Percentiles rank a stretch among this genome's conserved stretches.
Conservation (phyloP, 2,113 vertebrate genomes). For the Neodon shergylaensis region DNA sequence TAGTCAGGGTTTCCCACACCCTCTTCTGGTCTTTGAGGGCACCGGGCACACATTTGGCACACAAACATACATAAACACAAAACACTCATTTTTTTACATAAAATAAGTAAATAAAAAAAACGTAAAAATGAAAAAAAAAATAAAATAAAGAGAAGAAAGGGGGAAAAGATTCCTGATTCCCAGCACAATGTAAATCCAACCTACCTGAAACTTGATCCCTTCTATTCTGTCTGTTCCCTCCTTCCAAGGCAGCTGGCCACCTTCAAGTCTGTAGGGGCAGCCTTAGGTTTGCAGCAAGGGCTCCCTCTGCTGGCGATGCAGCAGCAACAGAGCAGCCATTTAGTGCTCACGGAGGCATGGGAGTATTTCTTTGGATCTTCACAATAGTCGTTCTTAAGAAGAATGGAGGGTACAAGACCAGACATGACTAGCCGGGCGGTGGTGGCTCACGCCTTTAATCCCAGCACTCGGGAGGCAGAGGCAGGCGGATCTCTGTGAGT, state of each 20-base stretch:
- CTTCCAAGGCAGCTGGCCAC: background rate
- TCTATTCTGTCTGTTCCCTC: background rate
- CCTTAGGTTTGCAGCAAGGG: constrained; percentile 42
- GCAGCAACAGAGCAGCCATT: constrained; percentile 38
- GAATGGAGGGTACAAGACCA: constrained; percentile 85
- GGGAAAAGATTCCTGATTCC: background rate
- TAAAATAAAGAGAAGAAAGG: background rate
- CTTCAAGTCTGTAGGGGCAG: background rate
- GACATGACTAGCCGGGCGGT: no score
- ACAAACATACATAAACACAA: background rate
- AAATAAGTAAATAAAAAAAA: background rate
- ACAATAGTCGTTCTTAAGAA: constrained; percentile 55
- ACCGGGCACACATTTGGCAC: background rate
- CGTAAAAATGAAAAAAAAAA: background rate
- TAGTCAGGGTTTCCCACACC: no score
- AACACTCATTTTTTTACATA: background rate
- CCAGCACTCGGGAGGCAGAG: no score
- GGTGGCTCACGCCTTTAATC: no score
- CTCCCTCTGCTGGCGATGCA: constrained; percentile 69
- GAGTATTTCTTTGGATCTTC: constrained; percentile 24
- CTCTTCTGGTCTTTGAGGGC: background rate
- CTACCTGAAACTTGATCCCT: background rate
- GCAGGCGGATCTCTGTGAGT: no score
- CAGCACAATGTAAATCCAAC: constrained; percentile 17
- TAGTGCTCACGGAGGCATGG: background rate